Percentiles rank a stretch among this genome's conserved stretches.
Evolutionary conservation across 2,797 vertebrate species (phyloP).

Genomic region (Coluber constrictor): DNA sequence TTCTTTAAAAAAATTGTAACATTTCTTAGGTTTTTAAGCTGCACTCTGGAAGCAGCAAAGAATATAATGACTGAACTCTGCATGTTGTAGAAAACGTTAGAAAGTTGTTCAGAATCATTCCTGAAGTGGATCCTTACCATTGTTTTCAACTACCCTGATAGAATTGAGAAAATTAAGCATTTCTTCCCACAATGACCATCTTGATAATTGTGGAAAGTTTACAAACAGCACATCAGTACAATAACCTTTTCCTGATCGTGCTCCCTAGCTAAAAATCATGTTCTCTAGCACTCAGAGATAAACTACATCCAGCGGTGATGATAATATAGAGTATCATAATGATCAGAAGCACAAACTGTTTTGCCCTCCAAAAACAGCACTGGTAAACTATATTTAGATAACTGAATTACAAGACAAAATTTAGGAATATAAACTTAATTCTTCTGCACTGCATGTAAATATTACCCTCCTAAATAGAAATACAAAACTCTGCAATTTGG

Average conservation of each 20-base stretch:
- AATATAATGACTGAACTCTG: conserved; percentile 5
- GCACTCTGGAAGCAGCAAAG: not conserved
- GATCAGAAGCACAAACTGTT: not conserved
- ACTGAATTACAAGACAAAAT: conserved; percentile 41
- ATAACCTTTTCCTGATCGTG: not conserved
- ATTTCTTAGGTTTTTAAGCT: not conserved
- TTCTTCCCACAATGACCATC: not conserved
- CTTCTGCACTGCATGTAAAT: conserved; percentile 35
- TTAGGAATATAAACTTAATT: conserved; percentile 36
- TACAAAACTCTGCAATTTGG: conserved; percentile 50
- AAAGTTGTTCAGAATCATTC: conserved; percentile 12
- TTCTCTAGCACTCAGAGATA: not conserved
- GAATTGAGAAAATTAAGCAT: not conserved
- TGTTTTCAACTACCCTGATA: not conserved
- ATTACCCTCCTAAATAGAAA: conserved; percentile 57
- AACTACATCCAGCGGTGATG: not conserved
- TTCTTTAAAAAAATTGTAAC: not conserved
- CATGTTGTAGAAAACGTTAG: not conserved
- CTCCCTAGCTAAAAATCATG: not conserved
- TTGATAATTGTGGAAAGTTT: not conserved
- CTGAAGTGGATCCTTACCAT: conserved; percentile 33
- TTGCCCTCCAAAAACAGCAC: conserved; percentile 14
- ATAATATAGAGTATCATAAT: not conserved
- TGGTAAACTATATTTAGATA: conserved; percentile 44
- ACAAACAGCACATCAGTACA: not conserved